Base-by-base conservation (phyloP, 2,888 invertebrate genomes). In the Noctua pronuba region DNA sequence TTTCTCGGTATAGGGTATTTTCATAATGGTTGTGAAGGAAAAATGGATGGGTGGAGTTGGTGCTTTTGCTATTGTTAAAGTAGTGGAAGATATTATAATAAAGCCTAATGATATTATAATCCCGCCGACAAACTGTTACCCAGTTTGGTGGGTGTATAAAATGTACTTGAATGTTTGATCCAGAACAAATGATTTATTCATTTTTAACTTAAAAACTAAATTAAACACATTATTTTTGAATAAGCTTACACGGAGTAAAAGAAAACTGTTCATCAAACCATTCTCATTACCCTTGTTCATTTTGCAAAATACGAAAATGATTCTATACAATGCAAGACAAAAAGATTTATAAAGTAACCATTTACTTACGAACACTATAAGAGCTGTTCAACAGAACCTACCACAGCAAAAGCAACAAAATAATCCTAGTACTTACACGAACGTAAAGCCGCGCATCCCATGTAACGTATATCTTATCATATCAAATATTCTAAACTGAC, bases 401-500 rank as follows among this genome's bases (percentile, higher is more conserved):
- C 52, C 60, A 44, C 49, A 67, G 41, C 62, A 62, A 58, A 67
- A 55, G 55, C 78, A 73, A 74, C 49, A 49, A 66, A 67, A 69
- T 84, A 77, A 84, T 81, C 62, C 69, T 46, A 44, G 67, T 82
- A 64, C 65, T 73, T 75, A 76, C 81, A 79, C 46, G 62, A 73
- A 69, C 68, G 74, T 78, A 73, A 84, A 81, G 76, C 77, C 62
- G 60, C 67, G 68, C 75, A 79, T 78, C 77, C 80, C 84, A 77
- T 85, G 88, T 87, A 85, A 79, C 77, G 77, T 85, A 81, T 86
- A 88, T 88, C 79, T 84, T 85, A 86, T 87, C 90, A 90, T 87
- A 90, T 91, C 91, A 90, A 89, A 92, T 90, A 92, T 92, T 89
- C 90, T 86, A 92, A 91, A 92, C 90, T 90, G 92, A 91, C 91